phyloP scores from a whole-genome alignment of 2,888 invertebrate species.

The Nomada ferruginata region DNA sequence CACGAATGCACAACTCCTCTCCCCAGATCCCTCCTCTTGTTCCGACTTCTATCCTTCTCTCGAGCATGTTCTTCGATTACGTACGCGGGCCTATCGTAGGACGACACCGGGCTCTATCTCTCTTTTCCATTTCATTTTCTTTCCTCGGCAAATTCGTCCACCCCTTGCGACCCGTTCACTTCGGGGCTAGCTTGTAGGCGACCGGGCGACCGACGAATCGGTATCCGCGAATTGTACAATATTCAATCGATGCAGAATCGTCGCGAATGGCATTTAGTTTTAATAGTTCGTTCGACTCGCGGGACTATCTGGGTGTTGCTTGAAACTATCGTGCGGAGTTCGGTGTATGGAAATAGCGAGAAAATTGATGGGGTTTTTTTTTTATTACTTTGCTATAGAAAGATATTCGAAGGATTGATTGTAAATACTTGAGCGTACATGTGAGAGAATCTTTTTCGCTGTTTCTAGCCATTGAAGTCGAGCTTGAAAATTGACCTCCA shows the following conservation, averaged over 20 bases:
- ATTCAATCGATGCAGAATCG: background rate
- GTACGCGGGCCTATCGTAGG: conserved; percentile 48
- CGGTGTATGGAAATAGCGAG: background rate
- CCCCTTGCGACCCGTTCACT: too few species aligned
- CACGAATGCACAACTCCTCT: conserved; percentile 72
- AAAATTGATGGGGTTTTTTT: background rate
- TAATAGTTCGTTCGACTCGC: background rate
- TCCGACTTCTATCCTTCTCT: conserved; percentile 21
- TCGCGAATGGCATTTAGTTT: conserved; percentile 11
- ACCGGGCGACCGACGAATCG: conserved; percentile 13
- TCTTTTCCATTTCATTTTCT: background rate
- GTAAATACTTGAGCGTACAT: conserved; percentile 1
- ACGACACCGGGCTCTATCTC: background rate
- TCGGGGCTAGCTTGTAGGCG: background rate
- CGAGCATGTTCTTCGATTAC: conserved; percentile 21
- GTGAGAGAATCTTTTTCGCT: background rate
- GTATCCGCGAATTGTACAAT: background rate
- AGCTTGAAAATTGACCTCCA: background rate
- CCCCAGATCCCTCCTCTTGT: conserved; percentile 31
- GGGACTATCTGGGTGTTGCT: background rate
- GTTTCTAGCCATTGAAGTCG: background rate
- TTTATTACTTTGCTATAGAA: too few species aligned
- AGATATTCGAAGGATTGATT: background rate
- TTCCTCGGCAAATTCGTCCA: too few species aligned
- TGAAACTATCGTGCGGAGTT: too few species aligned